Evolutionary conservation across 2,888 invertebrate genomes (phyloP), one percentile per base, ranked within the genome.

Genomic region (Bellardia bayeri): DNA sequence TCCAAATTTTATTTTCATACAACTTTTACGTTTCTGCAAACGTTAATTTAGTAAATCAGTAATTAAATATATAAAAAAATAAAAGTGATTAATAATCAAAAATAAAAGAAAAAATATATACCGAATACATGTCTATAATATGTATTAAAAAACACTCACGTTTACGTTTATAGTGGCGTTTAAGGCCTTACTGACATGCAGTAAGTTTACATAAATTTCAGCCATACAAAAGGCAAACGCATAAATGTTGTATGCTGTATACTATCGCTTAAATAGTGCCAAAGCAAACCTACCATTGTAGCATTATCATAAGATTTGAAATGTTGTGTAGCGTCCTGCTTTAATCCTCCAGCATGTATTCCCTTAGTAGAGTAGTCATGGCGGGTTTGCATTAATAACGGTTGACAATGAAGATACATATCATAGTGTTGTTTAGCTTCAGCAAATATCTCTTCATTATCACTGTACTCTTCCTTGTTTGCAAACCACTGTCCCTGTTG

Each of bases 391-490:
- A 87, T 68, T 5, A 74, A 33, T 23, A 68, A 45, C 33, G n/a
- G 14, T 78, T 80, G 56, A 1, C 79, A 16, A 51, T 51, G 54
- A 37, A 84, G 37, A 49, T 68, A 78, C 37, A 76, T 37, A 5
- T 64, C 30, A 71, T 66, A 9, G 30, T 33, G 8, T n/a, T 68
- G 45, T 11, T 83, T 42, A 9, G 56, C 14, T 30, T 56, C 82
- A 2, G 68, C 3, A 30, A 30, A 45, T 14, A 37, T 16, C 45
- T 74, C n/a, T 2, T 54, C 76, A 11, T 51, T 82, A 78, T 91
- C 91, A 71, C 91, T 91, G 42, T 92, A 92, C 51, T 91, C 90
- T 11, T 92, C 91, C 69, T 91, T 92, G 14, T 92, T 90, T 76
- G 90, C 90, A n/a, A 92, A 90, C 92, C 92, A 92, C 79, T 91